Percentiles rank a stretch among this genome's conserved stretches.
Conservation (phyloP, 2,113 vertebrate genomes). For the Callocephalon fimbriatum region DNA sequence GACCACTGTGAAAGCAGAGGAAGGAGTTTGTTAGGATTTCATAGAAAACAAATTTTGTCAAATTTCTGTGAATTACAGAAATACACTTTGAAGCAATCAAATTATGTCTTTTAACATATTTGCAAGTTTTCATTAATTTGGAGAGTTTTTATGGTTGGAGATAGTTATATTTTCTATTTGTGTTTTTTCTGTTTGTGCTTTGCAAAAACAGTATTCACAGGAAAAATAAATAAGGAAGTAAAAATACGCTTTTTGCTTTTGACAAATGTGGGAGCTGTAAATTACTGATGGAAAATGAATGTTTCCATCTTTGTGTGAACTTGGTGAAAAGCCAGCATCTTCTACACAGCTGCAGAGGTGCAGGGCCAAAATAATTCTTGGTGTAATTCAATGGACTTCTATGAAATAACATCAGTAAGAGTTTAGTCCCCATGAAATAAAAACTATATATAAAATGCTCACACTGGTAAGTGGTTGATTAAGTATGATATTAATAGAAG, state of each 20-base stretch:
- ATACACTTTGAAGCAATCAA: neutral
- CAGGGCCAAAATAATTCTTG: slow-evolving; percentile 51
- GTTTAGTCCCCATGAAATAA: neutral
- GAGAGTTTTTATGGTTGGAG: slow-evolving; percentile 24
- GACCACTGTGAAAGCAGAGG: neutral
- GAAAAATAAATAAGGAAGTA: slow-evolving; percentile 58
- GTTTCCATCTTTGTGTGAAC: slow-evolving; percentile 67
- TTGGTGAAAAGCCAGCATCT: slow-evolving; percentile 68
- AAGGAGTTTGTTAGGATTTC: neutral
- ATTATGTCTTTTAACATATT: slow-evolving; percentile 35
- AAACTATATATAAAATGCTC: neutral
- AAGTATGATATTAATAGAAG: neutral
- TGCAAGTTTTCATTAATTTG: slow-evolving; percentile 50
- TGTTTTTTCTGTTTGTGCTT: neutral
- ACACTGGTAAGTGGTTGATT: neutral
- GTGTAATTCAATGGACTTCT: slow-evolving; percentile 47
- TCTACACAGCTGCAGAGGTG: slow-evolving; percentile 70
- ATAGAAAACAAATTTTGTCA: neutral
- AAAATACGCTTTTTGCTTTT: slow-evolving; percentile 62
- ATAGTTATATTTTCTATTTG: slow-evolving; percentile 40
- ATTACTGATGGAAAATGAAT: slow-evolving; percentile 58
- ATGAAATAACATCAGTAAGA: neutral
- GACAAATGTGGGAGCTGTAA: slow-evolving; percentile 48
- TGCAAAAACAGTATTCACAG: slow-evolving; percentile 49
- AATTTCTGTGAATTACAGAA: slow-evolving; percentile 23